Conservation (phyloP, 2,797 vertebrate genomes). For the Phalanger gymnotis region DNA sequence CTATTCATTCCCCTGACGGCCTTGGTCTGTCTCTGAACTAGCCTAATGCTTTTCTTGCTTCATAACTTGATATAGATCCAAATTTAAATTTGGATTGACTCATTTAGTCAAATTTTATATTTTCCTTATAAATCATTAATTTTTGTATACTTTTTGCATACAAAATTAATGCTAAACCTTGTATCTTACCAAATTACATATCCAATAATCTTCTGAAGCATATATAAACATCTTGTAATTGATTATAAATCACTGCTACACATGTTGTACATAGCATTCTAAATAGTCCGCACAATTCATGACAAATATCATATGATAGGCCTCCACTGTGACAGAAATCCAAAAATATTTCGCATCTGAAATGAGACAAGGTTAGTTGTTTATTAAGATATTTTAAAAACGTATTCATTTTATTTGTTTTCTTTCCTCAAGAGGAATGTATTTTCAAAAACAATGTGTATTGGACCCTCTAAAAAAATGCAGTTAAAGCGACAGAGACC, state of each 20-base stretch:
- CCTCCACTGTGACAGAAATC: conserved; percentile 1
- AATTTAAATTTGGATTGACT: conserved; percentile 20
- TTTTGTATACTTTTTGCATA: background rate
- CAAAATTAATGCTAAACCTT: conserved; percentile 51
- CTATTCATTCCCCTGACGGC: background rate
- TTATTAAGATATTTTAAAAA: conserved; percentile 1
- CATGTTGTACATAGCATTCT: background rate
- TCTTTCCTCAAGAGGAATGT: background rate
- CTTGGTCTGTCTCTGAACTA: background rate
- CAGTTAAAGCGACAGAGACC: conserved; percentile 19
- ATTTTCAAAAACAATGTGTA: conserved; percentile 32
- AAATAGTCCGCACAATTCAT: conserved; percentile 30
- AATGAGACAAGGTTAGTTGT: conserved; percentile 33
- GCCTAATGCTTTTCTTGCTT: background rate
- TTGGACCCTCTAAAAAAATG: conserved; percentile 30
- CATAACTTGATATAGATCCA: conserved; percentile 24
- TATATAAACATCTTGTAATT: conserved; percentile 3
- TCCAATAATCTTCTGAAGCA: conserved; percentile 20
- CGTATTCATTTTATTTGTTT: conserved; percentile 8
- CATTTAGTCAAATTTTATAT: conserved; percentile 35
- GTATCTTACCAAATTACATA: conserved; percentile 43
- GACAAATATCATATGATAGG: background rate
- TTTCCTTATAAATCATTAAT: conserved; percentile 16
- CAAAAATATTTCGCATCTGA: background rate
- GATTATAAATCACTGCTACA: conserved; percentile 10